Base-by-base conservation (phyloP, 1,140 invertebrate genomes). In the Stenopsyche tienmushanensis region DNA sequence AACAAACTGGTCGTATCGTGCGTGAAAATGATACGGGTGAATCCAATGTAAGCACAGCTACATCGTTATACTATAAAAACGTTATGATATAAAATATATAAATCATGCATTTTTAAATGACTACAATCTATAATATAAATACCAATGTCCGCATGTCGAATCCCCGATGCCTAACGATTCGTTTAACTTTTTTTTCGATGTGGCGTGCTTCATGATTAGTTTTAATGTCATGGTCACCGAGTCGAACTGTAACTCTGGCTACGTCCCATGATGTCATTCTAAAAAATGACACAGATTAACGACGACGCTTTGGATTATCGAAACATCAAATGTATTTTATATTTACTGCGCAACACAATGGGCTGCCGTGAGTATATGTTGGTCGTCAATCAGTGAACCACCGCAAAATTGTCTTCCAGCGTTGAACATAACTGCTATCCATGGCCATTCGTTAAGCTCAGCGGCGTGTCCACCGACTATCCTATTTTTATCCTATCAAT, bases 191-290 rank as follows among this genome's bases (percentile, higher is more conserved):
- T 71, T 87, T 85, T 62, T 90, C 89, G 21, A 92, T 74, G 72
- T 92, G 90, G 59, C 84, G 82, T 5, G 87, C 85, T 76, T 92
- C 90, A 1, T 80, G 81, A 72, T 84, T 84, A 0, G 84, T 85
- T 70, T 86, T 87, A 17, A 94, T 92, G 69, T 94, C 90, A 73
- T 94, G 84, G 72, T 93, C 92, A 0, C 91, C 92, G 9, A 94
- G 79, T 59, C 89, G 83, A 1, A 91, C 90, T 1, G 88, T 90
- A 18, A 95, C 72, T 55, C 89, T 83, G 0, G 90, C 88, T 0
- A 94, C 92, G 75, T 94, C 92, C 86, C 88, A 90, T 0, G 90
- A 90, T 47, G 86, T 93, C 92, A 95, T 93, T 60, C 92, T 94
- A 75, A 15, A 85, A 83, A 50, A 34, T 34, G 5, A 7, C 29